These are phyloP conservation scores for Dinocampus coccinellae DNA, from an alignment of 2,888 invertebrate species.

Conservation along the genomic window DNA sequence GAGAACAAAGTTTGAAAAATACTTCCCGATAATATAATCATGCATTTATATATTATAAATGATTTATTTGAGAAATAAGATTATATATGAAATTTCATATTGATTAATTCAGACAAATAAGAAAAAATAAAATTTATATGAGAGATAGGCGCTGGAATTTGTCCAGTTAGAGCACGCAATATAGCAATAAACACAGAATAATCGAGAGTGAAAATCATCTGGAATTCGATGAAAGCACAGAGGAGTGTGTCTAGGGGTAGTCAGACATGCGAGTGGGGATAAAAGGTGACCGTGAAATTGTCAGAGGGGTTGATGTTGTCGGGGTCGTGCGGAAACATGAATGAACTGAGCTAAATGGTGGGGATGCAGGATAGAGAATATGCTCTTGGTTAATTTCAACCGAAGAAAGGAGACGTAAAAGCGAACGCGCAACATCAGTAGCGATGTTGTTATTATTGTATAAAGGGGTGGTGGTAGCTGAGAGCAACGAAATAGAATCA, in stretches of 20 bases:
- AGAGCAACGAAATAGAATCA: slow-evolving; percentile 55
- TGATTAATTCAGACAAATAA: neutral
- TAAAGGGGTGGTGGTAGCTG: slow-evolving; percentile 21
- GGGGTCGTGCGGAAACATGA: slow-evolving; percentile 58
- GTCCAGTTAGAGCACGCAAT: neutral
- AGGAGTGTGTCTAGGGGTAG: neutral
- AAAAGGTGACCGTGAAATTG: slow-evolving; percentile 41
- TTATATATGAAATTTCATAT: neutral
- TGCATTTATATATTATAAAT: neutral
- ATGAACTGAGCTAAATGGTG: slow-evolving; percentile 57
- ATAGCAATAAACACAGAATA: slow-evolving; percentile 6
- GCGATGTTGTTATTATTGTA: neutral
- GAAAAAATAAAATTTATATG: neutral
- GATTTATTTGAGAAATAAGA: neutral
- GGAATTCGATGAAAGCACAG: slow-evolving; percentile 11
- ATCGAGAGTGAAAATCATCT: slow-evolving; percentile 18
- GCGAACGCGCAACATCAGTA: slow-evolving; percentile 26
- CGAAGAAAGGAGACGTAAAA: slow-evolving; percentile 31
- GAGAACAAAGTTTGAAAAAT: neutral
- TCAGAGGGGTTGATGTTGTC: slow-evolving; percentile 28
- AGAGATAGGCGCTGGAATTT: neutral
- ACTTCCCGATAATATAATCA: neutral
- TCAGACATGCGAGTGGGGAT: slow-evolving; percentile 34
- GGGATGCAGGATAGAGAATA: slow-evolving; percentile 45
- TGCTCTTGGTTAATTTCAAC: slow-evolving; percentile 48